Base-by-base conservation (phyloP, 2,888 invertebrate genomes). In the Harmothoe impar region DNA sequence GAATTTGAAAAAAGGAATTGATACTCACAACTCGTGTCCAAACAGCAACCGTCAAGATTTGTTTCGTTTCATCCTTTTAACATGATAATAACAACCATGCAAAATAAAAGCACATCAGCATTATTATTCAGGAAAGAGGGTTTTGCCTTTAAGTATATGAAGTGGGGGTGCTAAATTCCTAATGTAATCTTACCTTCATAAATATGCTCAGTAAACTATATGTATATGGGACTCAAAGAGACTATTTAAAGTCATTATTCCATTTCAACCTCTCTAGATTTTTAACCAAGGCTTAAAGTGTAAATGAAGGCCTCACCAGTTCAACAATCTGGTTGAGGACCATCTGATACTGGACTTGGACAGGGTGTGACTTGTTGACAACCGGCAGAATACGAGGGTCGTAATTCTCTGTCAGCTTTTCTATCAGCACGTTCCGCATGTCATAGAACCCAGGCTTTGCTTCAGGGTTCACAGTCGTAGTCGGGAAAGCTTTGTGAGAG, bases 21-120 rank as follows among this genome's bases (percentile, higher is more conserved):
- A 62, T 62, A 86, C 86, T 86, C 52, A 86, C 86, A n/a, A 54
- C n/a, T 25, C 52, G 52, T 0, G 33, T 20, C 86, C 86, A 86
- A 12, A 56, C 54, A 25, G 25, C 29, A 12, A 54, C 25, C 52
- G 52, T 17, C 86, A 86, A 12, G 86, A 86, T 86, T 29, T 86
- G 86, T 51, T 52, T 54, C 54, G 25, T 54, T 52, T 86, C 86
- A n/a, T 86, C 54, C 86, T 86, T 86, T 54, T 81, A 35, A 7
- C 43, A 43, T 7, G 10, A 7, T 43, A 43, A 10, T 43, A 10
- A 43, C 77, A 25, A 31, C 7, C 0, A 17, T 25, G 77, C 20
- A 29, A 77, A 25, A 29, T 29, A 17, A 77, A 31, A n/a, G n/a
- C n/a, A 68, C n/a, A 68, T 68, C n/a, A 52, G 17, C 54, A 17